phyloP scores from a whole-genome alignment of 1,140 invertebrate species.

The Danaus melanippus region DNA sequence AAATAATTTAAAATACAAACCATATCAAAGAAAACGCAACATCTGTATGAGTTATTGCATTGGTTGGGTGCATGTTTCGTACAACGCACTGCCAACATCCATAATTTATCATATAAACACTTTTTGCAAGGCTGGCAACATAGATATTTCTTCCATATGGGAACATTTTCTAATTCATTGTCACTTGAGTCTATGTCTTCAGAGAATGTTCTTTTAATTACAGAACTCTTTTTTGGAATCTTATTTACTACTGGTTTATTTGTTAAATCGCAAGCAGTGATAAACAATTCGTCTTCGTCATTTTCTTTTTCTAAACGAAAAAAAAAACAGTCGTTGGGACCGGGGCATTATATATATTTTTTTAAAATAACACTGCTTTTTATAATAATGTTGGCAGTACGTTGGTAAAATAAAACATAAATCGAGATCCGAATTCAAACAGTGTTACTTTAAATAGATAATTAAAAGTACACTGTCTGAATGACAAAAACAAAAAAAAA shows the following conservation, averaged over 20 bases:
- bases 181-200: conserved; percentile 27
- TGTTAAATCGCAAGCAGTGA: conserved; percentile 49
- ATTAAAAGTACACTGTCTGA: conserved; percentile 43
- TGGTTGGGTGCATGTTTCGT: conserved; percentile 34
- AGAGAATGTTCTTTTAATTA: conserved; percentile 33
- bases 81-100: conserved; percentile 56
- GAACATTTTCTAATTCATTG: conserved; percentile 15
- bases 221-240: conserved; percentile 38
- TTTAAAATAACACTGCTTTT: conserved; percentile 48
- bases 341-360: conserved; percentile 6
- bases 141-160: conserved; percentile 36
- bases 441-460: conserved; percentile 39
- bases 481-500: neutral
- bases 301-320: conserved; percentile 29
- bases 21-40: conserved; percentile 44
- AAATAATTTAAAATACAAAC: conserved; percentile 23
- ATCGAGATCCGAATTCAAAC: conserved; percentile 24
- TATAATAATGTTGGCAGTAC: conserved; percentile 33
- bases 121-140: conserved; percentile 37
- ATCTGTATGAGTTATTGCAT: conserved; percentile 31
- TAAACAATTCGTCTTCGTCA: conserved; percentile 44
- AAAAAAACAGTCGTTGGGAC: conserved; percentile 14
- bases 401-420: conserved; percentile 30
- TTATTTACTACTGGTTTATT: conserved; percentile 22
- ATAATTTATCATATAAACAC: conserved; percentile 34